Evolutionary conservation across 2,888 invertebrate species (phyloP).

Genomic region (Cynaeus angustus): DNA sequence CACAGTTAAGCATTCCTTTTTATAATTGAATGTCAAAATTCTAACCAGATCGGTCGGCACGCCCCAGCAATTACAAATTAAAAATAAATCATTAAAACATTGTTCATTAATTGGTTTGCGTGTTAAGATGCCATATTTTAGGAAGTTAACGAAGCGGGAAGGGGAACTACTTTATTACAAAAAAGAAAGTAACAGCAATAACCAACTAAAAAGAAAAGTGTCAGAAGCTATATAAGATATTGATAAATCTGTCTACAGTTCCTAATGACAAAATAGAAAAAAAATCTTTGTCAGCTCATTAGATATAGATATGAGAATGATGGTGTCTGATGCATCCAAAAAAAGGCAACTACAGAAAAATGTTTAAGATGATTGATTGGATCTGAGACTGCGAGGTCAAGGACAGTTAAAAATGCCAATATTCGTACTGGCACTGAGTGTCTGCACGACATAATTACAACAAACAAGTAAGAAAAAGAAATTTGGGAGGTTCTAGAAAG

Average conservation of each 20-base stretch:
- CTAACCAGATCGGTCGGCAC: neutral
- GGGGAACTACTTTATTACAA: neutral
- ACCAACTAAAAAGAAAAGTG: neutral
- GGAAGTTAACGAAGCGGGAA: conserved; percentile 15
- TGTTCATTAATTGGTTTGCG: conserved; percentile 1
- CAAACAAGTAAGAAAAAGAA: neutral
- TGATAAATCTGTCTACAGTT: conserved; percentile 5
- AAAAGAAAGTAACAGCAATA: neutral
- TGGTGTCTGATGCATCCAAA: neutral
- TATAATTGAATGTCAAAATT: too few species aligned
- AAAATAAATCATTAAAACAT: conserved; percentile 11
- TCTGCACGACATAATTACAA: neutral
- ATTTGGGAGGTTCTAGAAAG: neutral
- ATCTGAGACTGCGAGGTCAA: conserved; percentile 4
- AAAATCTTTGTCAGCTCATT: conserved; percentile 1
- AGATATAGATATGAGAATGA: neutral
- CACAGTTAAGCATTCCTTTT: too few species aligned
- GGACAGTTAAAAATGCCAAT: neutral
- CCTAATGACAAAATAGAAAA: neutral
- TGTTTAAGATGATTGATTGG: neutral
- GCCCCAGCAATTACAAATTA: conserved; percentile 10
- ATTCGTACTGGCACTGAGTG: neutral
- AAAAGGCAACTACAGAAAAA: neutral
- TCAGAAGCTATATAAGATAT: conserved; percentile 8
- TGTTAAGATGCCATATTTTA: conserved; percentile 20